These are phyloP conservation scores for Dallia pectoralis DNA, from an alignment of 2,797 vertebrate species.

Conservation along the genomic window DNA sequence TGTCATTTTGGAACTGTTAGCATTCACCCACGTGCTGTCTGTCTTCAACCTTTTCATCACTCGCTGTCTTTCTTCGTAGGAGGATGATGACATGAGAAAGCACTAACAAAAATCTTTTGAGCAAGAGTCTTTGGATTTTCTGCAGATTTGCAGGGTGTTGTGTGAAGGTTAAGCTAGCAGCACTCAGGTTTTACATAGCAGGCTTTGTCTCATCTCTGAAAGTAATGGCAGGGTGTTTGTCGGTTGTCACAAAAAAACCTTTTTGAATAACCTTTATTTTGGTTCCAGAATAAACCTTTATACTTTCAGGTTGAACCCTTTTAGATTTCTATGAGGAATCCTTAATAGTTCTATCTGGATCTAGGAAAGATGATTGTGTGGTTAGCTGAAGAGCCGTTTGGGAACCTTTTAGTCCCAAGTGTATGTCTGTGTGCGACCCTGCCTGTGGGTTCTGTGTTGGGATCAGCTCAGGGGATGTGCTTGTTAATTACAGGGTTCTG, in stretches of 20 bases:
- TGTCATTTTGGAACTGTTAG: not conserved
- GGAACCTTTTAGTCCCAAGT: no score
- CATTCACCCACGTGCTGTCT: not conserved
- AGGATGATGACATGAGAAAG: not conserved
- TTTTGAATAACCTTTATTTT: no score
- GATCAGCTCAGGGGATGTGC: constrained; percentile 42
- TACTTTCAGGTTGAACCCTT: no score
- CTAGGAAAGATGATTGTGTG: no score
- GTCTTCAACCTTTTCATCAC: not conserved
- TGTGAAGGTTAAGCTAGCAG: not conserved
- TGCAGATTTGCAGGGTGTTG: not conserved
- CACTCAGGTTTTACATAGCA: no score
- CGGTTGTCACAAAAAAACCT: no score
- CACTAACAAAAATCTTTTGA: not conserved
- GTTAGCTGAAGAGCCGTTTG: no score
- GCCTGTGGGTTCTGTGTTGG: constrained; percentile 42
- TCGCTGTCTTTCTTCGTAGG: not conserved
- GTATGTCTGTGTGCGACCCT: not conserved
- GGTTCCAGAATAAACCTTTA: no score
- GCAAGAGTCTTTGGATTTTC: not conserved
- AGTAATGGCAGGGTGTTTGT: no score
- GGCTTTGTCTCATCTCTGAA: no score
- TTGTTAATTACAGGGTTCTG: constrained; percentile 54
- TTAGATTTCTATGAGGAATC: no score
- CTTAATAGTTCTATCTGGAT: no score